Evolutionary conservation across 2,113 vertebrate genomes (phyloP).

Genomic region (Felis catus): DNA sequence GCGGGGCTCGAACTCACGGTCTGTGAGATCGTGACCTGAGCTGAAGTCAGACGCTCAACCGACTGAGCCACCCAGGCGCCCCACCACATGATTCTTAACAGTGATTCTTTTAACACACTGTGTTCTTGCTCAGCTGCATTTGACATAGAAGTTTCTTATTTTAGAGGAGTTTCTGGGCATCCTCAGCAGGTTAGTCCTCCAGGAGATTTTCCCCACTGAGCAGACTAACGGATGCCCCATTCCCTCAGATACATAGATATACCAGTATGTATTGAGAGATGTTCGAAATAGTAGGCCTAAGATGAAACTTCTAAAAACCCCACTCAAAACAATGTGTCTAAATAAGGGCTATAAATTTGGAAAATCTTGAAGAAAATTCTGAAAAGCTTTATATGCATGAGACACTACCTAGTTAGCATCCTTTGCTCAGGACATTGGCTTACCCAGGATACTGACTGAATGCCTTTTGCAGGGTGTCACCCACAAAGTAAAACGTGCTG

Average conservation of each 20-base stretch:
- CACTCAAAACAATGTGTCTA: not conserved
- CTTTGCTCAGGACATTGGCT: not conserved
- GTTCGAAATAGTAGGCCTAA: not conserved
- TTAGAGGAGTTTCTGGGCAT: not conserved
- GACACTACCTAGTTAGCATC: not conserved
- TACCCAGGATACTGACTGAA: not conserved
- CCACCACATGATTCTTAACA: not conserved
- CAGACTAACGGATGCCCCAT: not conserved
- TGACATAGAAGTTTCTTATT: not conserved
- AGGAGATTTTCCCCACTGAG: not conserved
- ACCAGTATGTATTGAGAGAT: not conserved
- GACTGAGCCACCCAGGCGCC: too few species aligned
- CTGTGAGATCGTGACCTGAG: too few species aligned
- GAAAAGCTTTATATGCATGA: not conserved
- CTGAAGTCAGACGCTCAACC: too few species aligned
- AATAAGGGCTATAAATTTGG: not conserved
- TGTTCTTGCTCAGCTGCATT: not conserved
- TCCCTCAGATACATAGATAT: not conserved
- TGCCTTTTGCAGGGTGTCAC: not conserved
- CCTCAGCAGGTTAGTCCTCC: not conserved
- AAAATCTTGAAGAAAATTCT: not conserved
- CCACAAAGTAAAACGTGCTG: not conserved
- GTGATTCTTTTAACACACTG: not conserved
- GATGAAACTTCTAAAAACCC: constrained; percentile 16
- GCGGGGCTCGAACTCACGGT: too few species aligned